These are phyloP conservation scores for Syngnathus typhle DNA, from an alignment of 2,113 vertebrate species.

Conservation along the genomic window DNA sequence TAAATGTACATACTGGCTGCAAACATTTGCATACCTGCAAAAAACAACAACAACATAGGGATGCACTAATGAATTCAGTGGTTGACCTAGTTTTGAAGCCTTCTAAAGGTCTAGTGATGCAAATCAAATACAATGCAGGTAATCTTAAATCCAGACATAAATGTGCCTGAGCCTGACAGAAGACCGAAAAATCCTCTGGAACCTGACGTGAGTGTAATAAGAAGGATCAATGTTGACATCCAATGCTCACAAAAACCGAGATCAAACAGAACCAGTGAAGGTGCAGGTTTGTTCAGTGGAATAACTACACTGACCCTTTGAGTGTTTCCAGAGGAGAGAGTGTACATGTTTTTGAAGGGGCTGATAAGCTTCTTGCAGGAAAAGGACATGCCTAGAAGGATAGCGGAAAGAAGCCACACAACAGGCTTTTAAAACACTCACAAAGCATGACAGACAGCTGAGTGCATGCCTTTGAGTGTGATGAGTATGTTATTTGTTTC, in stretches of 20 bases:
- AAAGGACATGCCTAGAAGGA: conserved; percentile 30
- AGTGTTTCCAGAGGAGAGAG: conserved; percentile 5
- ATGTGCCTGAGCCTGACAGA: conserved; percentile 3
- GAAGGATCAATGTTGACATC: conserved; percentile 15
- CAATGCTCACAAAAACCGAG: conserved; percentile 20
- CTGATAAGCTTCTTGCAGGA: conserved; percentile 30
- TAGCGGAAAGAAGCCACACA: conserved; percentile 18
- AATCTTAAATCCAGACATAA: conserved; percentile 5
- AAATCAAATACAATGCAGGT: conserved; percentile 26
- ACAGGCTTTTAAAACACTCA: conserved; percentile 16
- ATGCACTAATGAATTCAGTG: conserved; percentile 44
- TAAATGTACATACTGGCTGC: background rate
- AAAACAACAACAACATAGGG: background rate
- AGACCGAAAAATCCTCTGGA: conserved; percentile 7
- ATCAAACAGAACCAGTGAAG: conserved; percentile 5
- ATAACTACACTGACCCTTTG: conserved; percentile 4
- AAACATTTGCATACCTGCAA: conserved; percentile 31
- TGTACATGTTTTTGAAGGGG: conserved; percentile 26
- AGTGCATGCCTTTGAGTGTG: background rate
- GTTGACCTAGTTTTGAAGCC: conserved; percentile 42
- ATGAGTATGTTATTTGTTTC: background rate
- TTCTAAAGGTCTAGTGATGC: conserved; percentile 3
- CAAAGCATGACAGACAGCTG: background rate
- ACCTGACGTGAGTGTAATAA: conserved; percentile 7
- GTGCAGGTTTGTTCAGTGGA: background rate